Percentiles rank a stretch among this genome's conserved stretches.
phyloP scores from a whole-genome alignment of 2,113 vertebrate genomes.

The Elephas maximus region DNA sequence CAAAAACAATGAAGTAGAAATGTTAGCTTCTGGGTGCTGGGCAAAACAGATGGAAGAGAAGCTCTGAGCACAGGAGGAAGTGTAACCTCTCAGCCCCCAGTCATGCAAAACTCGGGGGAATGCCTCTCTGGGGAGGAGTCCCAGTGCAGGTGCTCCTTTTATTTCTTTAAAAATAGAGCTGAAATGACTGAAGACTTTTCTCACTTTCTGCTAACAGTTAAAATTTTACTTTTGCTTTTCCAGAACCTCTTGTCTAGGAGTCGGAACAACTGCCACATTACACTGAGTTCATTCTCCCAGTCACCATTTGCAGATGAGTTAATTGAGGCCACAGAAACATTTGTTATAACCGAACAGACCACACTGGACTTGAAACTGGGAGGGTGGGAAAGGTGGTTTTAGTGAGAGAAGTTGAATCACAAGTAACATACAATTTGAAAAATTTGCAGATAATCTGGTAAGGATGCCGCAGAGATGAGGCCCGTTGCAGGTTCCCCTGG shows the following conservation, averaged over 20 bases:
- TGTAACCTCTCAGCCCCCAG: background rate
- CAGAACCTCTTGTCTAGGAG: background rate
- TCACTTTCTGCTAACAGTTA: background rate
- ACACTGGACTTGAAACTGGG: background rate
- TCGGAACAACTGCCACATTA: background rate
- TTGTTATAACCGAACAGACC: background rate
- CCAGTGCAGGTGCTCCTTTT: background rate
- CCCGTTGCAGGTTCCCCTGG: background rate
- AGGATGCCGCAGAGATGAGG: background rate
- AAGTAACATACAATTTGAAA: background rate
- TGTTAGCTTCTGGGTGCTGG: background rate
- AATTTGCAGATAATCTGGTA: background rate
- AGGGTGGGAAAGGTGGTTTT: background rate
- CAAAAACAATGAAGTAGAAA: background rate
- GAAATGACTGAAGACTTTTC: background rate
- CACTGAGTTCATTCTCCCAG: background rate
- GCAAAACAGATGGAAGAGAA: background rate
- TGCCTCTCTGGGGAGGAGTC: background rate
- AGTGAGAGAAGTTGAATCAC: conserved; percentile 5
- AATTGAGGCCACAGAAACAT: background rate
- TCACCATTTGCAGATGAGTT: background rate
- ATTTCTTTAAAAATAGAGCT: conserved; percentile 28
- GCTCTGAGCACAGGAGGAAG: background rate
- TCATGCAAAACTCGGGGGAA: background rate
- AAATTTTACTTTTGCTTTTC: background rate